Base-by-base conservation (phyloP, 1,140 invertebrate species). In the Pectinophora gossypiella region DNA sequence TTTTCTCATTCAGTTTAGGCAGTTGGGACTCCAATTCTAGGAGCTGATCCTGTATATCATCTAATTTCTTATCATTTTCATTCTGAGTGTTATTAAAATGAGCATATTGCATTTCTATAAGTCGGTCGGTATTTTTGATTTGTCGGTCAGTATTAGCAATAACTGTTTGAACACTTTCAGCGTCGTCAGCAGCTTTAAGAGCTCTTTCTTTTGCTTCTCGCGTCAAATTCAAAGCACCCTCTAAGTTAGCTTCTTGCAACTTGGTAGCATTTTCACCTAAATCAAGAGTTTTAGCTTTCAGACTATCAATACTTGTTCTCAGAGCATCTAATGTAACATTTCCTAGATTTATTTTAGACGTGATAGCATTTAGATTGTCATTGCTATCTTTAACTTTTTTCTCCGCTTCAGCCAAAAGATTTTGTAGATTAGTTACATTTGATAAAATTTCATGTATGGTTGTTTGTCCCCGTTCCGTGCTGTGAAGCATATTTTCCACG, bases 191-290 rank as follows among this genome's bases (percentile, higher is more conserved):
- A 81, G 91, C 80, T 87, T 91, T 66, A 88, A 95, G 68, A 81
- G 92, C 73, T 89, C 91, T 72, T 90, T 92, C 84, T 93, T 96
- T 90, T 90, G 95, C 91, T 61, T 91, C 88, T 19, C 94, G 90
- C 0, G 97, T 98, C 2, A 98, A 91, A 74, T 96, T 97, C 38
- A 98, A 88, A 1, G 97, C 97, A 40, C 97, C 97, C 89, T 97
- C 95, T 27, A 99, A 95, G 85, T 99, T 97, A 3, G 94, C 95
- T 87, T 98, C 97, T 81, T 98, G 96, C 19, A 99, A 88, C 70
- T 94, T 92, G 0, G 96, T 98, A 9, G 96, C 96, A 72, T 97
- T 96, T 48, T 93, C 92, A 64, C 94, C 93, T 18, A 99, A 87
- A 21, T 94, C 90, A 45, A 91, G 81, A 1, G 95, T 95, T 60